Evolutionary conservation across 2,888 invertebrate species (phyloP).

Genomic region (Drosophila infuscata): DNA sequence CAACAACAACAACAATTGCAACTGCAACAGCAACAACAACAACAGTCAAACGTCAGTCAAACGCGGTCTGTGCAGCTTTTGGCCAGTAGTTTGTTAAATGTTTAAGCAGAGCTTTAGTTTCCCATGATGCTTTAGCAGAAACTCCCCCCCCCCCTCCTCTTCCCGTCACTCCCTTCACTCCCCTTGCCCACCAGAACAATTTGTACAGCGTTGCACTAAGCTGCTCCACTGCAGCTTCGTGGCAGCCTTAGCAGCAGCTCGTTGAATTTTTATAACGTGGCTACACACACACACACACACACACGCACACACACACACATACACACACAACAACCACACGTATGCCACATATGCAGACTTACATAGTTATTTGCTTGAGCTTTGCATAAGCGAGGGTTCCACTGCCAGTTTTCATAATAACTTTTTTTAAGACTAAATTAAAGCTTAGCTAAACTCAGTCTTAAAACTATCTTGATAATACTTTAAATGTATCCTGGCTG

Average conservation of each 20-base stretch:
- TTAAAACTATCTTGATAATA: background rate
- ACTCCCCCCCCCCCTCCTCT: background rate
- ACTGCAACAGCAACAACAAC: slow-evolving; percentile 24
- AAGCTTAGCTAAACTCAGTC: background rate
- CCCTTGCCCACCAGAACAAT: slow-evolving; percentile 37
- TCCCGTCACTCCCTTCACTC: background rate
- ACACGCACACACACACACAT: slow-evolving; percentile 1
- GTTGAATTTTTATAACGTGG: slow-evolving; percentile 76
- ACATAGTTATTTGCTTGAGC: slow-evolving; percentile 37
- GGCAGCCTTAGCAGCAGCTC: slow-evolving; percentile 59
- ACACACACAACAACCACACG: slow-evolving; percentile 1
- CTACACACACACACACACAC: slow-evolving; percentile 42
- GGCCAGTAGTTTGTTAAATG: slow-evolving; percentile 76
- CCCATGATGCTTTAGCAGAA: slow-evolving; percentile 23
- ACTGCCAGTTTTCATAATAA: background rate
- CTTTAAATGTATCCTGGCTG: background rate
- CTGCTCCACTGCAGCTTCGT: slow-evolving; percentile 32
- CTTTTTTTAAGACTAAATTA: background rate
- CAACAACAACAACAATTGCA: slow-evolving; percentile 10
- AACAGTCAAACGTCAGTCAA: slow-evolving; percentile 70
- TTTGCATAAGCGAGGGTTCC: slow-evolving; percentile 23
- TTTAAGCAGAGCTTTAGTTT: slow-evolving; percentile 71
- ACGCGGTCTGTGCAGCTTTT: slow-evolving; percentile 72
- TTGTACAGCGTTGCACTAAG: slow-evolving; percentile 57
- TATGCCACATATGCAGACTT: slow-evolving; percentile 5